phyloP scores from a whole-genome alignment of 2,797 vertebrate species.

The Tapera naevia region DNA sequence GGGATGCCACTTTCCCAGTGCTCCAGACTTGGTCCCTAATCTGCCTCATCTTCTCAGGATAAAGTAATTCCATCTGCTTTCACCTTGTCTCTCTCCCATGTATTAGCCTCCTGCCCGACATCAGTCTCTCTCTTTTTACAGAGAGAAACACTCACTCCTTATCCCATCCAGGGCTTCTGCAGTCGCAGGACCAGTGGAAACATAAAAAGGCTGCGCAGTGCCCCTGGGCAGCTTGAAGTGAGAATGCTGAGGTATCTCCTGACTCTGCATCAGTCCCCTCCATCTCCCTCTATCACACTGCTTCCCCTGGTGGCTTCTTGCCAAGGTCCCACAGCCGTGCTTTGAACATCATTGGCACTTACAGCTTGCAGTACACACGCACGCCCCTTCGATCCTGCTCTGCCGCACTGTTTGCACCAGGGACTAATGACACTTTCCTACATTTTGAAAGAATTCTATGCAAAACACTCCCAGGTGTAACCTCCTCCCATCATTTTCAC shows the following conservation, averaged over 20 bases:
- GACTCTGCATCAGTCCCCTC: background rate
- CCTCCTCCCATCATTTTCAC: background rate
- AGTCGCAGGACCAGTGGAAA: background rate
- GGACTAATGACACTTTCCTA: background rate
- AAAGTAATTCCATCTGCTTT: background rate
- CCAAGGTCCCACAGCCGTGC: background rate
- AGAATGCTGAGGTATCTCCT: background rate
- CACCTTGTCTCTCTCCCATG: background rate
- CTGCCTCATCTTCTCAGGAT: background rate
- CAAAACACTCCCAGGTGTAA: background rate
- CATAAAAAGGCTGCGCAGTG: background rate
- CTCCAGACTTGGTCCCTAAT: background rate
- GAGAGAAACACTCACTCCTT: background rate
- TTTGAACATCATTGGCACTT: background rate
- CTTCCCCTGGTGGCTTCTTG: background rate
- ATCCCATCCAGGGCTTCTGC: background rate
- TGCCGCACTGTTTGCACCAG: background rate
- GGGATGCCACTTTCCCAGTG: background rate
- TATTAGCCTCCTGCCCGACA: background rate
- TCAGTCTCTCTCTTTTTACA: background rate
- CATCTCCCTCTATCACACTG: background rate
- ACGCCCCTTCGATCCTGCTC: rapidly evolving
- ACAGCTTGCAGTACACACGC: rapidly evolving
- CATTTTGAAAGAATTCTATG: background rate
- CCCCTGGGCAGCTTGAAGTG: background rate